Evolutionary conservation across 2,797 vertebrate species (phyloP).

Genomic region (Mormyrops boulengeri): DNA sequence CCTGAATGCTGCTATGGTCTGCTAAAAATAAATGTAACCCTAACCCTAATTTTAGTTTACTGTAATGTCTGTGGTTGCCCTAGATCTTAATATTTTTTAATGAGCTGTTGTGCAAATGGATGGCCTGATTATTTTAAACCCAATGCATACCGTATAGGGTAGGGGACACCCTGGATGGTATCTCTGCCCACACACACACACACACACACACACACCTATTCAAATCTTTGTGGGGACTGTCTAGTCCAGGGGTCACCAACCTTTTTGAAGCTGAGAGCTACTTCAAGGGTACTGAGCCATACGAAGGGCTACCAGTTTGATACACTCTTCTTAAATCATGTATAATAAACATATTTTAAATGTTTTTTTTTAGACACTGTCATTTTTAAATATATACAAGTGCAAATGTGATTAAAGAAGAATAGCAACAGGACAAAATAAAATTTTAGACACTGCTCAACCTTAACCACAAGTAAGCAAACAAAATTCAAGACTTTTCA

Average conservation of each 20-base stretch:
- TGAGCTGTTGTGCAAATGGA: neutral
- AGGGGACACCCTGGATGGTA: neutral
- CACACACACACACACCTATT: neutral
- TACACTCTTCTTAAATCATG: too few relatives aligned
- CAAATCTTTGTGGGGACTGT: too few relatives aligned
- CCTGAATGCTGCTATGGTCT: neutral
- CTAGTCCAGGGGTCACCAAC: too few relatives aligned
- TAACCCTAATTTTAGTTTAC: neutral
- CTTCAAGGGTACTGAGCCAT: too few relatives aligned
- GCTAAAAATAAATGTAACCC: neutral
- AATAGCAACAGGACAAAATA: too few relatives aligned
- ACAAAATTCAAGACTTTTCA: neutral
- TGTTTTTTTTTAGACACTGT: too few relatives aligned
- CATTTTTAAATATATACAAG: too few relatives aligned
- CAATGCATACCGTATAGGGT: neutral
- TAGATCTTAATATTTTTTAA: neutral
- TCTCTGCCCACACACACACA: neutral
- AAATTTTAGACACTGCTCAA: too few relatives aligned
- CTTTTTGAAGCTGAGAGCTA: too few relatives aligned
- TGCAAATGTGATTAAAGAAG: too few relatives aligned
- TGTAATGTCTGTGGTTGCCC: neutral
- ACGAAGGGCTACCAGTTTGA: too few relatives aligned
- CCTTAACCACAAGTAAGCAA: neutral
- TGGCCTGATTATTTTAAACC: neutral
- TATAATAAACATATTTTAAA: too few relatives aligned